A percentile compares a stretch with the other conserved stretches of the same genome.
Evolutionary conservation across 1,140 invertebrate species (phyloP).

Genomic region (Helicoverpa armigera): DNA sequence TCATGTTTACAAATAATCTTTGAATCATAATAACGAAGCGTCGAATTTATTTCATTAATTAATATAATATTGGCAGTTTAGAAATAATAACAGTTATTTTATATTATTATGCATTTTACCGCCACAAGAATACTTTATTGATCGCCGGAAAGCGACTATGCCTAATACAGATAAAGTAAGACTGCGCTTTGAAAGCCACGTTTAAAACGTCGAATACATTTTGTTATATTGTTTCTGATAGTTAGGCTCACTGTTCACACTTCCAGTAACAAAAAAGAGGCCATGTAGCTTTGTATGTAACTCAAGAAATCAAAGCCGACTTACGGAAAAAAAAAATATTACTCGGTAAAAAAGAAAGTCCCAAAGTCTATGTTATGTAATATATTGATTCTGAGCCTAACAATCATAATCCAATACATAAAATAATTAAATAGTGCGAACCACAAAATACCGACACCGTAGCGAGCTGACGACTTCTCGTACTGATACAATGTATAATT

Average conservation of each 20-base stretch:
- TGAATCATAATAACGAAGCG: constrained; percentile 28
- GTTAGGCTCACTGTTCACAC: constrained; percentile 9
- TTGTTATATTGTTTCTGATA: constrained; percentile 19
- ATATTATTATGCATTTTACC: constrained; percentile 52
- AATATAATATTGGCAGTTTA: constrained; percentile 51
- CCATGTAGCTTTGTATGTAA: constrained; percentile 5
- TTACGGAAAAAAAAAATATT: neutral
- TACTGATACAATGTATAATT: constrained; percentile 59
- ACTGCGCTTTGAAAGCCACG: constrained; percentile 37
- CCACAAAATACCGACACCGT: constrained; percentile 49
- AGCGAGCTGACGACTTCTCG: constrained; percentile 55
- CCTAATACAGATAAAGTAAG: constrained; percentile 38
- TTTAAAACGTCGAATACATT: constrained; percentile 23
- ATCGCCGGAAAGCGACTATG: constrained; percentile 46
- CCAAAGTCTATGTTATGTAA: neutral
- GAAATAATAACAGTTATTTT: constrained; percentile 18
- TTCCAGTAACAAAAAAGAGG: constrained; percentile 25
- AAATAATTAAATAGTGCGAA: constrained; percentile 13
- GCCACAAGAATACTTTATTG: constrained; percentile 44
- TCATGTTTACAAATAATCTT: constrained; percentile 32
- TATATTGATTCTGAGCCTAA: constrained; percentile 6
- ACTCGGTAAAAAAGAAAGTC: neutral
- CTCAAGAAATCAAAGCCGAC: neutral
- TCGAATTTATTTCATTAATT: constrained; percentile 7
- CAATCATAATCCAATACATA: constrained; percentile 23